Evolutionary conservation across 2,888 invertebrate genomes (phyloP), one percentile per base, ranked within the genome.

Genomic region (Xylocampa areola): DNA sequence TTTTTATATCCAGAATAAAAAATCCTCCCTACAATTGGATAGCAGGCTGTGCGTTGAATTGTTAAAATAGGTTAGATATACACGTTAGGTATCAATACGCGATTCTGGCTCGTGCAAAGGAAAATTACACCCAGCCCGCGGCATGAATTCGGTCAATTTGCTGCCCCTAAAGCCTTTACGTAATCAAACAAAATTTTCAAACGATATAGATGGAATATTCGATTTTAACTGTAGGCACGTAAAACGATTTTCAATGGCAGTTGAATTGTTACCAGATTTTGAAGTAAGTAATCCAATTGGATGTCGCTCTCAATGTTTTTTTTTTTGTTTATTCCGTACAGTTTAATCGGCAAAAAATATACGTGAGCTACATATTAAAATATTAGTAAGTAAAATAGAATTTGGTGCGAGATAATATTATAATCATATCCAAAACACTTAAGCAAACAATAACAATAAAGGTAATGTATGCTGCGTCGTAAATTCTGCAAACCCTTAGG

Each of bases 121-220:
- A 65, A 73, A 76, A 76, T 73, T 65, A 68, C 58, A 60, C 25
- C 47, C 40, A 36, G 44, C 69, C 55, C 39, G 64, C 35, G 62
- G 65, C 61, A 60, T 76, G 69, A 73, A 73, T 76, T 73, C 59
- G 73, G 73, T 53, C 76, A 73, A 73, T 76, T 73, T 73, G 59
- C 44, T 57, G 47, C 57, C 61, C 59, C 52, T 55, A 62, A 63
- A 68, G 69, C 64, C 66, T 69, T 67, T 69, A 63, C 58, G 54
- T 63, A 76, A 76, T 69, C 63, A 73, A 73, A 68, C 62, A 73
- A 73, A 64, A 76, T 76, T 73, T 72, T 76, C 53, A 57, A 75
- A 54, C 73, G 61, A 47, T 72, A 73, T 61, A 62, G 27, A 61
- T 61, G 52, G 74, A 73, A 73, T 68, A 69, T 69, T 72, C 57